Percentiles rank a stretch among this genome's conserved stretches.
Conservation (phyloP, 2,888 invertebrate species). For the Tachystola acroxantha region DNA sequence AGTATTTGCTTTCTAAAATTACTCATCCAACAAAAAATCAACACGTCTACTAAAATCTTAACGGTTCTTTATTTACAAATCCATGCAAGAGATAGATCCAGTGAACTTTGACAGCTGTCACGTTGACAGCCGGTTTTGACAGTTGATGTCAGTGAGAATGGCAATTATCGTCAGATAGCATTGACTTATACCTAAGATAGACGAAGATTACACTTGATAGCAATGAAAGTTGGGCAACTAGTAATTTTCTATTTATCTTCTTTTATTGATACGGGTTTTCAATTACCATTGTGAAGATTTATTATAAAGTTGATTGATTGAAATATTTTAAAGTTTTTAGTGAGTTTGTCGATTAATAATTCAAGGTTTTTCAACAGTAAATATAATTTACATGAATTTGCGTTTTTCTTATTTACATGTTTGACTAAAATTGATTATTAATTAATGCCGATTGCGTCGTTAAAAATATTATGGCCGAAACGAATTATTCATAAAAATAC, state of each 20-base stretch:
- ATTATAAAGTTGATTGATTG: no score
- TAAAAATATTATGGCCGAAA: no score
- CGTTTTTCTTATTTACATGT: no score
- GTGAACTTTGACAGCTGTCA: slow-evolving; percentile 49
- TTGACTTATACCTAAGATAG: slow-evolving; percentile 4
- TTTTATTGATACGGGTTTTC: slow-evolving; percentile 8
- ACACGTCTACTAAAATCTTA: slow-evolving; percentile 4
- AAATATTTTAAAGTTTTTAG: no score
- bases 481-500: no score
- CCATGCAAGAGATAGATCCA: slow-evolving; percentile 18
- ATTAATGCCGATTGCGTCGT: no score
- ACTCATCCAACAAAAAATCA: neutral
- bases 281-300: no score
- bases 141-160: slow-evolving; percentile 37
- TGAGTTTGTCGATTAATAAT: no score
- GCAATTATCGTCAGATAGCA: slow-evolving; percentile 29
- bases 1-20: neutral
- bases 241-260: slow-evolving; percentile 6
- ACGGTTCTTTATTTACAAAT: slow-evolving; percentile 3
- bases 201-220: slow-evolving; percentile 9
- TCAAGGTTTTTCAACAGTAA: no score
- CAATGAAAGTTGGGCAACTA: slow-evolving; percentile 2
- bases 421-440: no score
- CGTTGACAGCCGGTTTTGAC: slow-evolving; percentile 43
- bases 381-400: no score